Evolutionary conservation across 2,888 invertebrate species (phyloP), one percentile per base, ranked within the genome.

Genomic region (Dicycla oo): DNA sequence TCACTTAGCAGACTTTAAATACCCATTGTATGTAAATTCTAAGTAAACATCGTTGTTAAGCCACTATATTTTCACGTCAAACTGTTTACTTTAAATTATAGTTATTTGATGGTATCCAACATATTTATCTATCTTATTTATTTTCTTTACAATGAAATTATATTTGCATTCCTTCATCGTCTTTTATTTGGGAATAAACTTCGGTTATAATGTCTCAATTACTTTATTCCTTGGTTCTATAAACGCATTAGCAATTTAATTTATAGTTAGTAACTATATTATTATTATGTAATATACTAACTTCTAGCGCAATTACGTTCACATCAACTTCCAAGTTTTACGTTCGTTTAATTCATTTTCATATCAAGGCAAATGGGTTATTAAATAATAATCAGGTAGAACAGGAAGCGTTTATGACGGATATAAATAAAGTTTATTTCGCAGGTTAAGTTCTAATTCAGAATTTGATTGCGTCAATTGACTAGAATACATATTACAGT

Each of bases 1-100:
- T 63, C 23, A 60, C 49, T 79, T 66, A 79, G 66, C 47, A 54
- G 80, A 56, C 66, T 76, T 72, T 60, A 73, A 69, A 60, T 67
- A 57, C 26, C 26, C 30, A 76, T 72, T 80, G 63, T 76, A 67
- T 69, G 53, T 60, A 66, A 58, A 69, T 74, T 62, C 20, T 56
- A 60, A 72, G 54, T 64, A 58, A 72, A 80, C 30, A 66, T 60
- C 11, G 51, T 70, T 53, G 70, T 68, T 43, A 64, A 26, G 34
- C 49, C 34, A 26, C 51, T 64, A 70, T 51, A 56, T 69, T 64
- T 61, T 54, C 54, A 58, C 57, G 65, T 74, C 40, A 58, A 51
- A 30, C 11, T 20, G 56, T 75, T 75, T 62, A 57, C 43, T 57
- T 54, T 13, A 57, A 56, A 61, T 54, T 0, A n/a, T 61, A 13